Percentiles rank a stretch among this genome's conserved stretches.
Evolutionary conservation across 2,797 vertebrate species (phyloP).

Genomic region (Denticeps clupeoides): DNA sequence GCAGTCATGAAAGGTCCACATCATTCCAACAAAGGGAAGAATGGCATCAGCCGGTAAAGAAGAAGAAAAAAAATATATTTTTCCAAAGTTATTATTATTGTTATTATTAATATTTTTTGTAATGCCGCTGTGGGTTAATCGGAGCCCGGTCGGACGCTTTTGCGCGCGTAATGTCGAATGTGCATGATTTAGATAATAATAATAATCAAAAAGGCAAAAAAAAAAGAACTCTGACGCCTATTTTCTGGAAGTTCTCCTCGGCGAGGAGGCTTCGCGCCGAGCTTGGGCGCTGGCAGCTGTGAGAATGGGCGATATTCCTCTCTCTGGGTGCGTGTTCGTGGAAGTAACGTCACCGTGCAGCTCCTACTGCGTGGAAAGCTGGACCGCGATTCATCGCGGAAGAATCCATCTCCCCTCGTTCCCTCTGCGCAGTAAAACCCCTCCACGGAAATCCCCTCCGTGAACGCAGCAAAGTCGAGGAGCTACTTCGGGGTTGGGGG

Average conservation of each 20-base stretch:
- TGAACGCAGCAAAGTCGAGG: no score
- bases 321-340: conserved; percentile 37
- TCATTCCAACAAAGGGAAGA: conserved; percentile 45
- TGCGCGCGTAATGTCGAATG: conserved; percentile 33
- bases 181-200: conserved; percentile 54
- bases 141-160: conserved; percentile 30
- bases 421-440: conserved; percentile 17
- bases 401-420: conserved; percentile 7
- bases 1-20: conserved; percentile 64
- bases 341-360: conserved; percentile 53
- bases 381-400: conserved; percentile 9
- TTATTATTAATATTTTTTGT: no score
- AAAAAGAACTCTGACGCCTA: conserved; percentile 30
- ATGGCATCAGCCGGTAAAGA: conserved; percentile 42
- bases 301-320: conserved; percentile 46
- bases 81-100: conserved; percentile 29
- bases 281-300: conserved; percentile 32
- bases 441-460: no score
- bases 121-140: conserved; percentile 49
- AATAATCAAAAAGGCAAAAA: no score
- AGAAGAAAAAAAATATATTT: conserved; percentile 26
- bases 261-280: conserved; percentile 20
- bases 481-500: no score
- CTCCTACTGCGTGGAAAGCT: conserved; percentile 36
- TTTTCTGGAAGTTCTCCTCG: conserved; percentile 26